These are phyloP conservation scores for Coecobrya sp. DNA, from an alignment of 2,888 invertebrate species.

Conservation along the genomic window DNA sequence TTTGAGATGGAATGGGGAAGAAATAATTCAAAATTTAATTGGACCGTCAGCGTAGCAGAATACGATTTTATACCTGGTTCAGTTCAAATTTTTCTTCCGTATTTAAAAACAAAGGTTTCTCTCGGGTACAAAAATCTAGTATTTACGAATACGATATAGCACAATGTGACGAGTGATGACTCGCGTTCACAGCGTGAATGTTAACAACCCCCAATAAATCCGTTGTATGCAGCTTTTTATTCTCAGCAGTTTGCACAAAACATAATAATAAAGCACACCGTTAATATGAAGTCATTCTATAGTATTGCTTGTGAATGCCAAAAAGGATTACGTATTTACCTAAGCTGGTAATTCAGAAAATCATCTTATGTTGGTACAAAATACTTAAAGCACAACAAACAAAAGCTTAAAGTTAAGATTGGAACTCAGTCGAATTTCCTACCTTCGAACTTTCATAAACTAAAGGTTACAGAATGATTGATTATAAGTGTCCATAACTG, in stretches of 20 bases:
- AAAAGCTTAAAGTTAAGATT: no score
- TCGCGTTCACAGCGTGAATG: neutral
- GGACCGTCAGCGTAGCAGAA: conserved; percentile 31
- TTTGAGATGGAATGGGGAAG: conserved; percentile 33
- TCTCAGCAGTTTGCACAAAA: neutral
- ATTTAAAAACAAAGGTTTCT: neutral
- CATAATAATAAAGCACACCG: no score
- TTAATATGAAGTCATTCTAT: no score
- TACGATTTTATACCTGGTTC: neutral
- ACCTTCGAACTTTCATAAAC: no score
- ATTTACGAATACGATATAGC: neutral
- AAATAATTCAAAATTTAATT: conserved; percentile 54
- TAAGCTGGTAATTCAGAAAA: no score
- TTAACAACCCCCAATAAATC: neutral
- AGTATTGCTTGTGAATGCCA: no score
- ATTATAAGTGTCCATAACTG: no score
- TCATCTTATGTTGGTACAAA: no score
- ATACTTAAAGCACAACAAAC: no score
- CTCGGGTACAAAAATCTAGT: neutral
- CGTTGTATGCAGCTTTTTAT: neutral
- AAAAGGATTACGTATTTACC: no score
- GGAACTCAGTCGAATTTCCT: no score
- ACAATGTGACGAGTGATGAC: neutral
- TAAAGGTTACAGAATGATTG: no score
- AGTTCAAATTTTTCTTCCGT: neutral